Conservation (phyloP, 2,797 vertebrate species). For the Euthynnus affinis region DNA sequence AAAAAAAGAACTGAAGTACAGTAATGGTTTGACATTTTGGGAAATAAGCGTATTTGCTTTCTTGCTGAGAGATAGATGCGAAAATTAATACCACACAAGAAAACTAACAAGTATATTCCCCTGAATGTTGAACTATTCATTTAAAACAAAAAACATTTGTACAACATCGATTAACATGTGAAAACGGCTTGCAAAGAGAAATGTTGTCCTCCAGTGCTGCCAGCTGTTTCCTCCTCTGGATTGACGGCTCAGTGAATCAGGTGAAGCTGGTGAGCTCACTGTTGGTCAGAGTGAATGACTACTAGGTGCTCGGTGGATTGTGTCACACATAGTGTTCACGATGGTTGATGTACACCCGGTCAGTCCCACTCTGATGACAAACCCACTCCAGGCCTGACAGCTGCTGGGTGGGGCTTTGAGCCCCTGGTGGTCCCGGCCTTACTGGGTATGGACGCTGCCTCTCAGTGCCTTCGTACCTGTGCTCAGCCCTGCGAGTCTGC, state of each 20-base stretch:
- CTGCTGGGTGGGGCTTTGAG: conserved; percentile 68
- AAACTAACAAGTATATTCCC: background rate
- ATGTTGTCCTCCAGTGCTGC: conserved; percentile 12
- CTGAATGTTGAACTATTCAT: background rate
- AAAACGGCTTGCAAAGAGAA: conserved; percentile 22
- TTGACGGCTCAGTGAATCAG: conserved; percentile 39
- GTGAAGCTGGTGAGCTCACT: conserved; percentile 25
- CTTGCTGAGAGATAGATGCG: background rate
- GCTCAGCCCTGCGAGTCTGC: conserved; percentile 77
- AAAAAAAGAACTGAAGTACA: background rate
- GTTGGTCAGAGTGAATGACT: conserved; percentile 29
- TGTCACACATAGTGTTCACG: conserved; percentile 88
- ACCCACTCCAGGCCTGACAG: conserved; percentile 85
- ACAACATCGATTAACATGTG: conserved; percentile 6
- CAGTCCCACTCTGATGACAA: conserved; percentile 85
- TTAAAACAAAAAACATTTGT: conserved; percentile 4
- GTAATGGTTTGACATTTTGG: conserved; percentile 4
- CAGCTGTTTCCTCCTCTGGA: conserved; percentile 47
- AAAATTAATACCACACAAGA: background rate
- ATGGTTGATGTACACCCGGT: conserved; percentile 87
- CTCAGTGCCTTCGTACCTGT: conserved; percentile 56
- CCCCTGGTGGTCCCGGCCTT: conserved; percentile 26
- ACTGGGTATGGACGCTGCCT: conserved; percentile 30
- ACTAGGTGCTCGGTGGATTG: conserved; percentile 29
- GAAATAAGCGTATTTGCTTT: conserved; percentile 8